Evolutionary conservation across 2,797 vertebrate genomes (phyloP), one percentile per base, ranked within the genome.

Genomic region (Lacerta bilineata): DNA sequence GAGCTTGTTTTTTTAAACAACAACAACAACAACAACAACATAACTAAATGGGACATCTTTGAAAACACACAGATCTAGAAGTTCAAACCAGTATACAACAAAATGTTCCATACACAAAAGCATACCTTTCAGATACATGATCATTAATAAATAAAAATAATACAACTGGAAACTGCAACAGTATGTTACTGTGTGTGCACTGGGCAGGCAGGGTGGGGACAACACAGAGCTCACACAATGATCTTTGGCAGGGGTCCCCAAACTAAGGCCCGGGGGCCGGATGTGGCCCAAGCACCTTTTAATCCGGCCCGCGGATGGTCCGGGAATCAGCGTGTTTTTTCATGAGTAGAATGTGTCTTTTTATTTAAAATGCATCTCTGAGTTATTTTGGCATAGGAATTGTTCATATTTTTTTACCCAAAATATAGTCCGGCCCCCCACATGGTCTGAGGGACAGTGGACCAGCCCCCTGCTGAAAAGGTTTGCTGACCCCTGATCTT

Each of bases 11-110:
- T 50, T 50, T 81, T 80, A 87, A 90, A 82, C 33, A 33, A 33
- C 33, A 39, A 41, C 3, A 41, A 81, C 76, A 80, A 55, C 3
- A 55, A 55, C 3, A 55, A 55, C 20, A 1, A 87, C 1, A 13
- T 11, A 23, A 7, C 55, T 87, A 46, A 77, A 0, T 77, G 64
- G 84, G 90, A 83, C 81, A 55, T n/a, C 71, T 79, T 88, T 36
- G 9, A 90, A 82, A 91, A 80, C 20, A 77, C 27, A 79, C 1
- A 83, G 78, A 27, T 83, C 55, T 5, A 84, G 68, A 94, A 92
- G 91, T 83, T 50, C 83, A 94, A 94, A 90, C 36, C 20, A 36
- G 76, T 33, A 23, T 61, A 23, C 88, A 78, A 39, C 66, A 7
- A 69, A 83, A 77, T 78, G 11, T 36, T 55, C 43, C 64, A 79